Evolutionary conservation across 2,888 invertebrate species (phyloP), one percentile per base, ranked within the genome.

Genomic region (Ypsolopha sequella): DNA sequence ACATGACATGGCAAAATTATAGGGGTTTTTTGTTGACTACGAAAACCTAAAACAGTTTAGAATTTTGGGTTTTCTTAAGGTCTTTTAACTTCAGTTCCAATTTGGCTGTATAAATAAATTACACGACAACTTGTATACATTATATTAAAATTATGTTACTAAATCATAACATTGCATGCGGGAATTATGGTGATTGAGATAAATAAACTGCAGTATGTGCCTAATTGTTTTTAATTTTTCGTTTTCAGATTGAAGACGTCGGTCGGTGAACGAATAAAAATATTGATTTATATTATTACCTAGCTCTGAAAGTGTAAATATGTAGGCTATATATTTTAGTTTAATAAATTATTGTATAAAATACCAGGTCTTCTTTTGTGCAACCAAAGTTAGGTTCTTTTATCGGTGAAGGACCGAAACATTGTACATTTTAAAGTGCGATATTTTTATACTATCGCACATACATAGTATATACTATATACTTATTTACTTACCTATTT

Each of bases 241-340:
- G 51, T 62, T 65, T 24, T 55, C 70, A 71, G 72, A 64, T 62
- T 53, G 70, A 72, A 52, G 60, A 66, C 24, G 24, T 24, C 50
- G 67, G 67, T 52, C 70, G 70, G 64, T 72, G 64, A 61, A 45
- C 11, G 39, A 48, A 41, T 41, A 34, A 6, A 14, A 48, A 36
- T 9, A 35, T 34, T 34, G 10, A 14, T 36, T 7, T 24, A 4
- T 24, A 4, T 24, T 24, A 24, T 24, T 24, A 24, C 2, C 24
- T 24, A 24, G 24, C 24, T 24, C 24, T 24, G 24, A 24, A 24
- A 24, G 2, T 24, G 13, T 41, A 41, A 11, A 24, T 39, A 41
- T 50, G 7, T 39, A 46, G 34, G n/a, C 7, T 46, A 33, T 33
- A 33, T 46, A 46, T 46, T 24, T 24, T 35, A 36, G 6, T 14